A percentile compares a stretch with the other conserved stretches of the same genome.
Evolutionary conservation across 2,113 vertebrate species (phyloP).

Genomic region (Dromas ardeola): DNA sequence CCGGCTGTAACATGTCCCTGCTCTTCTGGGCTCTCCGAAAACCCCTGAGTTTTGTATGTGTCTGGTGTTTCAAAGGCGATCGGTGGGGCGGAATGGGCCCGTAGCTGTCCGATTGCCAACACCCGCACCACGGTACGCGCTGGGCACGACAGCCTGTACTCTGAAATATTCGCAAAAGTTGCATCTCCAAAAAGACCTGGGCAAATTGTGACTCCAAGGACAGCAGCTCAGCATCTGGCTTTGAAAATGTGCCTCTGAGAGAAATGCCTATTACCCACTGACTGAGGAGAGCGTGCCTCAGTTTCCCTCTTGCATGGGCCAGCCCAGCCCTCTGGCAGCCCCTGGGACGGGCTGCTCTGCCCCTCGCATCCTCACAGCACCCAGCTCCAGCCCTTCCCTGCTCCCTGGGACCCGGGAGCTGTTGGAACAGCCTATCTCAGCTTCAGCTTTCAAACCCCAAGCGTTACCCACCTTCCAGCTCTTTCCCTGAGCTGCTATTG

Average conservation of each 20-base stretch:
- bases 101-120: fast-evolving
- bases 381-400: background rate
- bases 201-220: background rate
- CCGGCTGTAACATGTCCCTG: background rate
- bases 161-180: background rate
- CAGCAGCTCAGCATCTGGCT: background rate
- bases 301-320: fast-evolving
- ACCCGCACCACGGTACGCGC: background rate
- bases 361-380: background rate
- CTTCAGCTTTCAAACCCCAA: background rate
- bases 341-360: background rate
- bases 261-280: fast-evolving
- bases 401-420: fast-evolving
- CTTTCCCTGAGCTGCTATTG: background rate
- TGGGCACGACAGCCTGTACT: background rate
- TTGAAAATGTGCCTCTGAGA: background rate
- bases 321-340: background rate
- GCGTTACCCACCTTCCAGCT: fast-evolving
- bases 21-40: background rate
- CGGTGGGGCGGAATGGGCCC: background rate
- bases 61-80: background rate
- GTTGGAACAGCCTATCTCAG: background rate
- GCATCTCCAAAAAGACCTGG: background rate
- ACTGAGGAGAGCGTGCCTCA: background rate
- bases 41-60: background rate